Conservation (phyloP, 1,140 invertebrate genomes). For the Pollicipes pollicipes region DNA sequence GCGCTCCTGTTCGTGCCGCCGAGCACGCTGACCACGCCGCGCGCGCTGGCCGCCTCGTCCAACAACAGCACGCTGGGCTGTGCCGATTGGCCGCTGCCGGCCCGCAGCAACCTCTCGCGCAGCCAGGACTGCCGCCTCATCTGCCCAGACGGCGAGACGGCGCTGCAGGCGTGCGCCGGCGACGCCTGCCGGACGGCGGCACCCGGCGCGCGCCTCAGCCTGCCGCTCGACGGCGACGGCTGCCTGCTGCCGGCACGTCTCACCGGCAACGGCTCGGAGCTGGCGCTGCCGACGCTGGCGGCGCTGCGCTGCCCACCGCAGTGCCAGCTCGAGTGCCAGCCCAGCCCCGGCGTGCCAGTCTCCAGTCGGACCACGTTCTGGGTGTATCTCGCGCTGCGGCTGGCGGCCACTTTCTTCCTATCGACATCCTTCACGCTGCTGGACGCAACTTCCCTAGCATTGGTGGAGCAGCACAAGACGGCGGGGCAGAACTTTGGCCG, state of each 20-base stretch:
- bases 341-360: neutral
- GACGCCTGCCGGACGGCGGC: neutral
- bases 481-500: slow-evolving; percentile 31
- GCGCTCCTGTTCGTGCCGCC: neutral
- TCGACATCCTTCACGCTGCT: slow-evolving; percentile 45
- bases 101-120: neutral
- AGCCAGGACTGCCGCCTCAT: neutral
- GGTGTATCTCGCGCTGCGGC: slow-evolving; percentile 53
- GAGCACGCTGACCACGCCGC: neutral
- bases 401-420: slow-evolving; percentile 52
- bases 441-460: slow-evolving; percentile 59
- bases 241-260: neutral
- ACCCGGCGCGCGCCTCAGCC: neutral
- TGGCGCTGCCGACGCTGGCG: neutral
- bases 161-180: neutral
- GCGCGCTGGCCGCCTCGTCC: neutral
- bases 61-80: neutral
- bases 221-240: neutral
- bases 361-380: slow-evolving; percentile 27
- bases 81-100: neutral
- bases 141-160: neutral
- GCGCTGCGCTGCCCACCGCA: neutral
- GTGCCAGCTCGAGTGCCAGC: neutral
- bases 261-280: neutral
- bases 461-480: slow-evolving; percentile 47